Evolutionary conservation across 2,888 invertebrate genomes (phyloP).

Genomic region (Conops quadrifasciatus): DNA sequence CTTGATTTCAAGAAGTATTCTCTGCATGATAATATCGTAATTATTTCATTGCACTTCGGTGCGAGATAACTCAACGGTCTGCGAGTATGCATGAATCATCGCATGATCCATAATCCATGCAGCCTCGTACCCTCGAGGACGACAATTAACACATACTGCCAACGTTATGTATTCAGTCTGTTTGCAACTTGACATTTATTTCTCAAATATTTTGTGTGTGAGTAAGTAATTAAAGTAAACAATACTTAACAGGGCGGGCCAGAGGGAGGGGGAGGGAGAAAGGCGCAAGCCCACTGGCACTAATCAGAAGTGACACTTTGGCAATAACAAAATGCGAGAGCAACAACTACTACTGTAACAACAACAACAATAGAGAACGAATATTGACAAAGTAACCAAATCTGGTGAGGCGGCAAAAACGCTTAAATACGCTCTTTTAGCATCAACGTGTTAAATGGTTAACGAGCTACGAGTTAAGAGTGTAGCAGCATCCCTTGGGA

Average conservation of each 20-base stretch:
- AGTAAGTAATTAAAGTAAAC: conserved; percentile 24
- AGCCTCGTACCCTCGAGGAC: neutral
- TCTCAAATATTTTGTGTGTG: conserved; percentile 13
- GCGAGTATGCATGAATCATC: conserved; percentile 2
- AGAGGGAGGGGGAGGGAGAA: neutral
- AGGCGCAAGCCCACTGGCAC: neutral
- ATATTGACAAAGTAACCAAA: conserved; percentile 5
- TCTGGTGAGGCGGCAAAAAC: conserved; percentile 35
- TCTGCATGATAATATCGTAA: neutral
- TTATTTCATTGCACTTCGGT: neutral
- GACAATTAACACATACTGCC: conserved; percentile 25
- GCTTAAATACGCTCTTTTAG: conserved; percentile 40
- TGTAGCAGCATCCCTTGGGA: no score
- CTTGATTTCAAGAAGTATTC: neutral
- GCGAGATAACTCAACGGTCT: no score
- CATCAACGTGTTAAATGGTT: conserved; percentile 48
- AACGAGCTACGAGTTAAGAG: conserved; percentile 41
- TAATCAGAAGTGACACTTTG: conserved; percentile 41
- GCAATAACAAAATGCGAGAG: neutral
- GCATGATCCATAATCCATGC: neutral
- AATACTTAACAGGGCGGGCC: neutral
- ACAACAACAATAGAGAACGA: conserved; percentile 3
- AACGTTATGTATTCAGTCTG: no score
- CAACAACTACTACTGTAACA: conserved; percentile 16
- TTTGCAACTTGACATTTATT: no score